A percentile compares a stretch with the other conserved stretches of the same genome.
phyloP scores from a whole-genome alignment of 2,888 invertebrate species.

The Drosophila paracracens region DNA sequence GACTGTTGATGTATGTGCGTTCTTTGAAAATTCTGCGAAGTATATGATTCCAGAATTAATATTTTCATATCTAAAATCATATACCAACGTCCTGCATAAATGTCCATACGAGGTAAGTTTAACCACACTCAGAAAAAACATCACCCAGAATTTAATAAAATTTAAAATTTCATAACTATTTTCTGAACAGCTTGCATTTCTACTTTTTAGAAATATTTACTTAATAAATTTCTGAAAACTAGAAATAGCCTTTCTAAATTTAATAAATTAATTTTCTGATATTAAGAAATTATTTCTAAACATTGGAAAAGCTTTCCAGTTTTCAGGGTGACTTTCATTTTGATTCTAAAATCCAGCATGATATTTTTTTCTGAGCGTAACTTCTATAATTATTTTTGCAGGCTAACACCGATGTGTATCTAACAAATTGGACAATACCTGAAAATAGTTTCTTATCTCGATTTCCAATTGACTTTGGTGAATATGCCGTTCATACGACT shows the following conservation, averaged over 20 bases:
- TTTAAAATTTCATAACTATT: not conserved
- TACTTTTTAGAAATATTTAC: not conserved
- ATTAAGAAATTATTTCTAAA: not conserved
- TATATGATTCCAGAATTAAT: not conserved
- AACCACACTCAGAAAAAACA: not conserved
- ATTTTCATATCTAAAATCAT: not conserved
- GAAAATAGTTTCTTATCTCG: not conserved
- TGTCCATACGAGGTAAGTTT: slow-evolving; percentile 3
- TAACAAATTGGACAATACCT: not conserved
- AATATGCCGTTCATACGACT: not conserved
- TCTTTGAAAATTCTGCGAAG: not conserved
- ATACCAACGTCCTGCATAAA: not conserved
- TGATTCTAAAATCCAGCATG: not conserved
- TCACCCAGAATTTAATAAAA: not conserved
- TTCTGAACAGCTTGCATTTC: not conserved
- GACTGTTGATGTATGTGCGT: not conserved
- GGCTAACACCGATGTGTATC: not conserved
- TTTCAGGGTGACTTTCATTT: not conserved
- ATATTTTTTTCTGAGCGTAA: not conserved
- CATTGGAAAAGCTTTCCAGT: not conserved
- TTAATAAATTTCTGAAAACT: not conserved
- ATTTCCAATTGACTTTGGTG: slow-evolving; percentile 2
- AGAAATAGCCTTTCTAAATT: not conserved
- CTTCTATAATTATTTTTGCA: not conserved
- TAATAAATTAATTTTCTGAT: not conserved